Evolutionary conservation across 1,140 invertebrate species (phyloP), one percentile per base, ranked within the genome.

Genomic region (Oryctes rhinoceros): DNA sequence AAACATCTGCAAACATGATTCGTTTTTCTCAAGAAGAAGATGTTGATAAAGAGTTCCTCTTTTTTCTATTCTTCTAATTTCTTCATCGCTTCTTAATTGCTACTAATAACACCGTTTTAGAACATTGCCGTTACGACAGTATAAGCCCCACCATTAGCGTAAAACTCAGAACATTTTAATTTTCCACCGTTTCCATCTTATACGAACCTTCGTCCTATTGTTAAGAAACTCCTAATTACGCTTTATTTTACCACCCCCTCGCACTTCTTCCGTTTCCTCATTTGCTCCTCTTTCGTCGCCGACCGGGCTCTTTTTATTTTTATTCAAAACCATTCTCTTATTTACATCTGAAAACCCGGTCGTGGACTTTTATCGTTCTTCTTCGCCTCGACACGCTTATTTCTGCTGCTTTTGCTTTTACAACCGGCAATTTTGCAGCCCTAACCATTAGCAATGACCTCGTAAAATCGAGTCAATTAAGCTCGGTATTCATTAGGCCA

Each of bases 361-460:
- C 49, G 49, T 53, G 13, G 49, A 53, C 49, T 53, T 53, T 53
- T 53, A 53, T 53, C 11, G 49, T 53, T 11, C 13, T 13, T 15
- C 49, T 13, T 15, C 49, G 13, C n/a, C 47, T 48, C 47, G 49
- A 53, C 49, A 53, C 49, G 49, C 49, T 53, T 53, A 53, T 53
- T 53, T 53, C 49, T 13, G 49, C 49, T 18, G 49, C 49, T 53
- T 53, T 53, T 53, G 49, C 49, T 53, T 53, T 15, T 53, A 53
- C 49, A 53, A 53, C 49, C 13, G 49, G 13, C 49, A 53, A 53
- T 53, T 53, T 53, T 53, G 49, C 49, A 53, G 13, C n/a, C 49
- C 49, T 53, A 53, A 53, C 49, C 49, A 53, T 53, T 53, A 53
- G 49, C 49, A 53, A 53, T 53, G 49, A 53, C 49, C 49, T 53